Evolutionary conservation across 2,888 invertebrate species (phyloP).

Genomic region (Rhagonycha fulva): DNA sequence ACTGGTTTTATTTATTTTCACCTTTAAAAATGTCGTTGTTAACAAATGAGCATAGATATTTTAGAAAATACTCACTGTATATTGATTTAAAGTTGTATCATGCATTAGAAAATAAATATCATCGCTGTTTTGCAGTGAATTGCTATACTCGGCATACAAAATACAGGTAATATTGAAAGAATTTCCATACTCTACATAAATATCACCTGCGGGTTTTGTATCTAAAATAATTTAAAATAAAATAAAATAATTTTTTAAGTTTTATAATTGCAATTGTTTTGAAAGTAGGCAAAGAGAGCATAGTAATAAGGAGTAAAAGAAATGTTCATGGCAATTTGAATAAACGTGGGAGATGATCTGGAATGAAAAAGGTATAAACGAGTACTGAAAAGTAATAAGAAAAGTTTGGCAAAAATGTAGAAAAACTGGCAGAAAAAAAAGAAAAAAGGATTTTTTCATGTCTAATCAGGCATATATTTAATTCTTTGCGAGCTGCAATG

Average conservation of each 20-base stretch:
- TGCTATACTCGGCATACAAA: slow-evolving; percentile 55
- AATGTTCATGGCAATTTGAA: too few relatives aligned
- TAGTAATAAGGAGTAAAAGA: too few relatives aligned
- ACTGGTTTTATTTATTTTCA: slow-evolving; percentile 66
- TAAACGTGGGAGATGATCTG: too few relatives aligned
- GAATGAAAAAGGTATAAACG: too few relatives aligned
- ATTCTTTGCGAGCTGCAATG: too few relatives aligned
- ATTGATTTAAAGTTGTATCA: slow-evolving; percentile 47
- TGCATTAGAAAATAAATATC: slow-evolving; percentile 57
- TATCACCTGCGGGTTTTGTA: slow-evolving; percentile 50
- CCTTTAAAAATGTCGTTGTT: slow-evolving; percentile 41
- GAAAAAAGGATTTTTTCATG: too few relatives aligned
- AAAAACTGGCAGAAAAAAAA: too few relatives aligned
- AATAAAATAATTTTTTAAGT: slow-evolving; percentile 3
- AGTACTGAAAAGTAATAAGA: too few relatives aligned
- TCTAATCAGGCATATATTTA: too few relatives aligned
- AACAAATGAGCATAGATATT: not conserved
- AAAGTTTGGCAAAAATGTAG: too few relatives aligned
- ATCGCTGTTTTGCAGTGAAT: slow-evolving; percentile 38
- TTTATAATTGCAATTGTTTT: too few relatives aligned
- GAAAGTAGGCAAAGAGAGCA: too few relatives aligned
- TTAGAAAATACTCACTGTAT: slow-evolving; percentile 44
- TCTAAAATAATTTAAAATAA: slow-evolving; percentile 36
- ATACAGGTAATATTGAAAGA: slow-evolving; percentile 69
- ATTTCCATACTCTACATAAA: slow-evolving; percentile 61